These are phyloP conservation scores for Hetaerina americana DNA, from an alignment of 1,140 invertebrate species.

Conservation along the genomic window DNA sequence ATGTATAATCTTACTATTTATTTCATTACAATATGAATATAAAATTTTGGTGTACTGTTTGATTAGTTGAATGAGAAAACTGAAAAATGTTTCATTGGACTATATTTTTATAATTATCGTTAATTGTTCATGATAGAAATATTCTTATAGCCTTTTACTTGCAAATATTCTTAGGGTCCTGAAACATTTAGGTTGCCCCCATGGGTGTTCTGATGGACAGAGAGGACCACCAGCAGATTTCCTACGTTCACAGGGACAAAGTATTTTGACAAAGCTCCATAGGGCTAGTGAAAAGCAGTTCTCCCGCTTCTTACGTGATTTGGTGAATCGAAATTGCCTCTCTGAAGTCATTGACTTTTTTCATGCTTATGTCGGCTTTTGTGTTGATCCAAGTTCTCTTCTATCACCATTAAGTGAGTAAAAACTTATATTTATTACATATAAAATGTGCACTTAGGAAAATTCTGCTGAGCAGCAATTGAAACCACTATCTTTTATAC, in stretches of 20 bases:
- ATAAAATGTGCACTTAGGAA: too few species aligned
- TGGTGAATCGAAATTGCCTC: constrained; percentile 61
- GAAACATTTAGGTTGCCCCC: constrained; percentile 82
- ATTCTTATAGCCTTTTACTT: too few species aligned
- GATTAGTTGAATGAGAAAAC: too few species aligned
- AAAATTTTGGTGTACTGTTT: too few species aligned
- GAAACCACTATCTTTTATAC: too few species aligned
- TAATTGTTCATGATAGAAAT: too few species aligned
- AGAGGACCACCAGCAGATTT: constrained; percentile 82
- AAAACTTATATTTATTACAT: constrained; percentile 7
- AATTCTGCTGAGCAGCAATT: too few species aligned
- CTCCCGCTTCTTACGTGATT: constrained; percentile 63
- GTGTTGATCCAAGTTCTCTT: constrained; percentile 72
- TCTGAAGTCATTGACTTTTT: constrained; percentile 84
- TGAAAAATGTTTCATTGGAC: too few species aligned
- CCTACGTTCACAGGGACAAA: constrained; percentile 73
- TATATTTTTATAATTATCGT: too few species aligned
- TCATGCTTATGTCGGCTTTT: constrained; percentile 91
- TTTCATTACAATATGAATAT: too few species aligned
- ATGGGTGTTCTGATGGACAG: constrained; percentile 71
- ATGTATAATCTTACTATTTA: too few species aligned
- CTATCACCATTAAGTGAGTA: constrained; percentile 74
- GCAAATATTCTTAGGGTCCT: constrained; percentile 56
- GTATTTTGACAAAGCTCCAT: constrained; percentile 62
- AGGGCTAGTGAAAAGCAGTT: constrained; percentile 52